phyloP scores from a whole-genome alignment of 35 echinoderm and acorn worm species.

The Ophioderma brevispina region DNA sequence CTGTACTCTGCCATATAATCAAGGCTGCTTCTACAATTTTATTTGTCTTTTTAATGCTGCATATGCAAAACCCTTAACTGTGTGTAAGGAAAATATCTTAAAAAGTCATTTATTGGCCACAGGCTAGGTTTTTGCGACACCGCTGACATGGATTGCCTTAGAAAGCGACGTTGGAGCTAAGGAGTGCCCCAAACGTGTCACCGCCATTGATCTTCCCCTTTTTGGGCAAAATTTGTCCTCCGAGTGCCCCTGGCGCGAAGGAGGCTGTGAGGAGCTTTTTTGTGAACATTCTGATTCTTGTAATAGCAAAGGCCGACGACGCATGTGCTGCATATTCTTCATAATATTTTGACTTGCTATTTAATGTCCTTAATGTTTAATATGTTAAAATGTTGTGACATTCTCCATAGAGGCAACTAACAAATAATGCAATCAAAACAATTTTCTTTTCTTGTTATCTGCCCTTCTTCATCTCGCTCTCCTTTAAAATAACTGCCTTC shows the following conservation, averaged over 20 bases:
- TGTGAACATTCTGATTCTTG: slow-evolving; percentile 80
- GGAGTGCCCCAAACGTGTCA: slow-evolving; percentile 60
- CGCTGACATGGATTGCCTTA: slow-evolving; percentile 77
- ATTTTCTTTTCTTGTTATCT: no score
- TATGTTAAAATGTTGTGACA: no score
- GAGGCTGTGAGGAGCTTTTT: slow-evolving; percentile 87
- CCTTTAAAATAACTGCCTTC: no score
- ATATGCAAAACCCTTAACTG: no score
- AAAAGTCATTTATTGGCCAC: background rate
- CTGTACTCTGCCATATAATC: no score
- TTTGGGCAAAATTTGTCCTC: slow-evolving; percentile 64
- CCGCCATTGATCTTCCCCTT: slow-evolving; percentile 53
- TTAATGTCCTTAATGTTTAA: no score
- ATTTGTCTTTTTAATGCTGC: no score
- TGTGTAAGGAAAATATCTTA: no score
- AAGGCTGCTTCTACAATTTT: no score
- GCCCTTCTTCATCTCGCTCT: no score
- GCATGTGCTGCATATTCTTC: background rate
- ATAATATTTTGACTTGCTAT: background rate
- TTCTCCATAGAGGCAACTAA: no score
- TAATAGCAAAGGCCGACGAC: slow-evolving; percentile 75
- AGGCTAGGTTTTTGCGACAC: slow-evolving; percentile 82
- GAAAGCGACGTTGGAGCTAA: slow-evolving; percentile 73
- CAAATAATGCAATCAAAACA: no score
- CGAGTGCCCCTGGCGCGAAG: slow-evolving; percentile 55